These are phyloP conservation scores for Stictonetta naevosa DNA, from an alignment of 2,113 vertebrate genomes.

Conservation along the genomic window DNA sequence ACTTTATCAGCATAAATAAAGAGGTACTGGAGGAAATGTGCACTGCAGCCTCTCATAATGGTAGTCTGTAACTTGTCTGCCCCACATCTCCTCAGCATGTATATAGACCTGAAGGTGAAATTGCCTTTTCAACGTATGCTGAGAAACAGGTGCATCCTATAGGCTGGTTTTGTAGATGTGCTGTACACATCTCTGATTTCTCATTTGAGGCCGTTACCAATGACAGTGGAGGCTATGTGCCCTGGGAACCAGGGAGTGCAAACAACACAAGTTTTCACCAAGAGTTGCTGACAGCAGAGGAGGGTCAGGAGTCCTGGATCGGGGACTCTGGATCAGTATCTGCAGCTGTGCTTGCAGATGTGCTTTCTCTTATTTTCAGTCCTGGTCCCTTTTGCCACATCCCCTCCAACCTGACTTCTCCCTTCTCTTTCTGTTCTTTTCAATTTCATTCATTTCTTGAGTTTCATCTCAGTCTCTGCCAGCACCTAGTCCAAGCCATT, in stretches of 20 bases:
- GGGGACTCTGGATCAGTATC: neutral
- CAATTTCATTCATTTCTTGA: neutral
- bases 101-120: neutral
- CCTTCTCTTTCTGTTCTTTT: neutral
- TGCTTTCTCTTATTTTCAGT: neutral
- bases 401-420: neutral
- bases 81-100: neutral
- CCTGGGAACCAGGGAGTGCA: neutral
- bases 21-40: neutral
- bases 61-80: neutral
- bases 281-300: neutral
- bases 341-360: neutral
- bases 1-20: neutral
- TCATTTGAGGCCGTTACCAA: neutral
- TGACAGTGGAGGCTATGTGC: neutral
- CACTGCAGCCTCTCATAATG: neutral
- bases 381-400: neutral
- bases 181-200: neutral
- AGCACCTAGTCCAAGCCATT: neutral
- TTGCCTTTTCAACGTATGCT: neutral
- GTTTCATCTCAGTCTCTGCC: neutral
- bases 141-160: neutral
- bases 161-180: neutral
- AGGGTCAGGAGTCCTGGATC: neutral
- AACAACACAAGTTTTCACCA: neutral